Percentiles rank a stretch among this genome's conserved stretches.
Evolutionary conservation across 2,797 vertebrate genomes (phyloP).

Genomic region (Phataginus tetradactyla): DNA sequence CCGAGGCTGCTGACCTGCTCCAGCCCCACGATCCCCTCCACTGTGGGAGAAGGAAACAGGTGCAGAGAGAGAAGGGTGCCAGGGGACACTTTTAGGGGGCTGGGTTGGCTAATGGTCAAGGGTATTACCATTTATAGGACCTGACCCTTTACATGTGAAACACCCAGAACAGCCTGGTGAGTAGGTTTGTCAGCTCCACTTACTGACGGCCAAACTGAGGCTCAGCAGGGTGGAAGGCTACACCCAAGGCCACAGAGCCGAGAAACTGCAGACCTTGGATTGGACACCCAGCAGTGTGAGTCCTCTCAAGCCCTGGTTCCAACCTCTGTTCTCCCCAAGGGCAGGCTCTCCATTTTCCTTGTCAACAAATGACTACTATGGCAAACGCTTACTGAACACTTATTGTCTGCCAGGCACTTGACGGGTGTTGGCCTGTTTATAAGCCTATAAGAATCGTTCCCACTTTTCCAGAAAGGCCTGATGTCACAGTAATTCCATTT

Average conservation of each 20-base stretch:
- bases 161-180: background rate
- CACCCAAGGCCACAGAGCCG: background rate
- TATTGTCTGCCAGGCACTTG: no score
- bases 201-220: background rate
- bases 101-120: background rate
- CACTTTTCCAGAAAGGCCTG: background rate
- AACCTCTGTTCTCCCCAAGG: background rate
- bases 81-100: background rate
- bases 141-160: background rate
- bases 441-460: background rate
- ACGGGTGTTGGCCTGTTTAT: accelerated
- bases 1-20: conserved; percentile 92
- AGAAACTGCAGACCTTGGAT: background rate
- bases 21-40: conserved; percentile 94
- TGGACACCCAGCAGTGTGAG: background rate
- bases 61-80: background rate
- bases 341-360: background rate
- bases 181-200: background rate
- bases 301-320: background rate
- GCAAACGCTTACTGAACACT: no score
- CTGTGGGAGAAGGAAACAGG: conserved; percentile 79
- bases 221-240: background rate
- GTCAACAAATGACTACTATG: accelerated
- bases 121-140: background rate
- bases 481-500: background rate